Conservation (phyloP, 1,140 invertebrate species). For the Sitophilus oryzae region DNA sequence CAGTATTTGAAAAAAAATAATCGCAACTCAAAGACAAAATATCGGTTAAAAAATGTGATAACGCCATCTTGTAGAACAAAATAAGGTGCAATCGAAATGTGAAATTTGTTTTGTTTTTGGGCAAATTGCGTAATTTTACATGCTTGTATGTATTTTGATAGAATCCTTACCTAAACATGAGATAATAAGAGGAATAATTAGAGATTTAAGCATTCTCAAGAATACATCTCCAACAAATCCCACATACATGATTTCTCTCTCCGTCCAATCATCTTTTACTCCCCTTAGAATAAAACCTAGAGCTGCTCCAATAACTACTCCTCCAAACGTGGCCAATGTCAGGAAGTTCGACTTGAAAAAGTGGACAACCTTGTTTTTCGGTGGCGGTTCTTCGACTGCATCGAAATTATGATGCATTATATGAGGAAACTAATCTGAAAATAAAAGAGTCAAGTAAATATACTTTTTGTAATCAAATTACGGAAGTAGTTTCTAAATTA, state of each 20-base stretch:
- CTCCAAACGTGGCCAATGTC: constrained; percentile 60
- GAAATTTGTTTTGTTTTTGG: too few relatives aligned
- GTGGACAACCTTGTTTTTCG: constrained; percentile 21
- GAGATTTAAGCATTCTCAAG: constrained; percentile 65
- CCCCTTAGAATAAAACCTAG: constrained; percentile 57
- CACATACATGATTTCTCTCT: constrained; percentile 62
- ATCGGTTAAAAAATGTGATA: too few relatives aligned
- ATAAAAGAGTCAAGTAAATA: too few relatives aligned
- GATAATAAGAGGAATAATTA: constrained; percentile 70
- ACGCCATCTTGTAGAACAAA: too few relatives aligned
- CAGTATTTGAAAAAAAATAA: too few relatives aligned
- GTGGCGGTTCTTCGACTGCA: constrained; percentile 20
- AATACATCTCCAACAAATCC: constrained; percentile 64
- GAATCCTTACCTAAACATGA: constrained; percentile 56
- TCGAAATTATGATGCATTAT: constrained; percentile 31
- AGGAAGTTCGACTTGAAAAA: constrained; percentile 50
- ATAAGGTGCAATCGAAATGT: not conserved
- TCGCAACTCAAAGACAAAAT: too few relatives aligned
- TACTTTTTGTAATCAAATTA: too few relatives aligned
- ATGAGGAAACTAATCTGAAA: not conserved
- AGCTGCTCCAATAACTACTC: constrained; percentile 58
- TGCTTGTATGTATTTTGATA: too few relatives aligned
- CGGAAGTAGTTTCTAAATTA: too few relatives aligned
- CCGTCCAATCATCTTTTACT: constrained; percentile 45
- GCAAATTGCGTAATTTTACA: too few relatives aligned